Percentiles rank a stretch among this genome's conserved stretches.
Evolutionary conservation across 2,113 vertebrate genomes (phyloP).

Genomic region (Leptocoma aspasia): DNA sequence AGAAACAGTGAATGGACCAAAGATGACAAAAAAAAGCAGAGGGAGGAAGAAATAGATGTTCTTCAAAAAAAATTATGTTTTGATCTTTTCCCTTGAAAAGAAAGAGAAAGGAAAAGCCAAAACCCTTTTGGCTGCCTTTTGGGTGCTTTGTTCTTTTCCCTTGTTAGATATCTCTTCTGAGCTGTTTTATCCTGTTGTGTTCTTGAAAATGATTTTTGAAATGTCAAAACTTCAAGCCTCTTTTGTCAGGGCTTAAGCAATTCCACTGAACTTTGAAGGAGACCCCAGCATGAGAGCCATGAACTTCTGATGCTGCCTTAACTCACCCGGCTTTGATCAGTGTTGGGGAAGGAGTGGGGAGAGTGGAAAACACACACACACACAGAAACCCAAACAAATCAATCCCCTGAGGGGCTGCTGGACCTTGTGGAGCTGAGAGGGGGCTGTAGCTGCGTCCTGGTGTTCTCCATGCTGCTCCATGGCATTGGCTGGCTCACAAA

Average conservation of each 20-base stretch:
- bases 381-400: conserved; percentile 12
- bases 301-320: conserved; percentile 46
- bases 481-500: rapidly evolving
- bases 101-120: conserved; percentile 4
- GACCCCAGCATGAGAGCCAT: conserved; percentile 1
- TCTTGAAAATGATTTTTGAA: conserved; percentile 62
- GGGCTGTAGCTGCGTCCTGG: neutral
- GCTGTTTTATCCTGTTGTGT: conserved; percentile 56
- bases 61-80: conserved; percentile 19
- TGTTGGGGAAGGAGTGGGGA: neutral
- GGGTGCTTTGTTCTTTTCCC: conserved; percentile 61
- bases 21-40: conserved; percentile 6
- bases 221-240: conserved; percentile 60
- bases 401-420: neutral
- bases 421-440: neutral
- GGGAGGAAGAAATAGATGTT: neutral
- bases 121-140: conserved; percentile 36
- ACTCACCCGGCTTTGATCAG: conserved; percentile 61
- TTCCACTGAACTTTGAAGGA: conserved; percentile 64
- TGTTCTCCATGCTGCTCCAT: neutral
- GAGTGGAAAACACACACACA: neutral
- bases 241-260: conserved; percentile 62
- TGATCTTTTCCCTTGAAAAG: neutral
- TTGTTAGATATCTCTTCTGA: conserved; percentile 44
- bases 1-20: conserved; percentile 4